Evolutionary conservation across 2,113 vertebrate species (phyloP).

Genomic region (Lathamus discolor): DNA sequence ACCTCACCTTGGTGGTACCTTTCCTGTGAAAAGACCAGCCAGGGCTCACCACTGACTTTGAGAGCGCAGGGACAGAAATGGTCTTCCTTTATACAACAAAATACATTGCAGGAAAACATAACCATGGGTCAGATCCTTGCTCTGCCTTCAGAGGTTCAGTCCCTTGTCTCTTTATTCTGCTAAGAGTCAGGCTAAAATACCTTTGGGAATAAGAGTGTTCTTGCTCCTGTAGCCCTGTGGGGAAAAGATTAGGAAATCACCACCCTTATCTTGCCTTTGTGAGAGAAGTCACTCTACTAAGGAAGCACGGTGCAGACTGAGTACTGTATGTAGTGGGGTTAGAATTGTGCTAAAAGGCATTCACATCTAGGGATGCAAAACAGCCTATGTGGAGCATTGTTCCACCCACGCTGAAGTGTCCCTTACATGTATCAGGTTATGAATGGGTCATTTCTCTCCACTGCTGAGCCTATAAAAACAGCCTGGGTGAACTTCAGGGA

Average conservation of each 20-base stretch:
- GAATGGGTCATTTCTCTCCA: not conserved
- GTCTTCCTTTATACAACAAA: not conserved
- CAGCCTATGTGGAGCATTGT: not conserved
- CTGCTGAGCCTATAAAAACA: not conserved
- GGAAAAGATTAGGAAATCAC: not conserved
- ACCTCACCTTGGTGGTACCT: not conserved
- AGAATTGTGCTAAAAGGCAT: not conserved
- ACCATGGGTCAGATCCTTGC: not conserved
- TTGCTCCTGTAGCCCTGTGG: not conserved
- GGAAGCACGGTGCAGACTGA: not conserved
- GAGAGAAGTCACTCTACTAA: not conserved
- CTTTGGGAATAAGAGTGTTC: not conserved
- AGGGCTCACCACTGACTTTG: not conserved
- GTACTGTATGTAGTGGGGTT: not conserved
- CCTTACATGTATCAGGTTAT: not conserved
- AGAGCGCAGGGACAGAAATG: not conserved
- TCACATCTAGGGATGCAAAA: not conserved
- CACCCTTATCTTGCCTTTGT: not conserved
- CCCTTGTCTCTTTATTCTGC: not conserved
- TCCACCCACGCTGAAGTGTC: not conserved
- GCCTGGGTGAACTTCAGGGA: not conserved
- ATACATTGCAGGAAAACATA: not conserved
- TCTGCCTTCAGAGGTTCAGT: not conserved
- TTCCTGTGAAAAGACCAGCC: not conserved
- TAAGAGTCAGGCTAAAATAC: not conserved